These are phyloP conservation scores for Megalurothrips usitatus DNA, from an alignment of 2,888 invertebrate species.

Conservation along the genomic window DNA sequence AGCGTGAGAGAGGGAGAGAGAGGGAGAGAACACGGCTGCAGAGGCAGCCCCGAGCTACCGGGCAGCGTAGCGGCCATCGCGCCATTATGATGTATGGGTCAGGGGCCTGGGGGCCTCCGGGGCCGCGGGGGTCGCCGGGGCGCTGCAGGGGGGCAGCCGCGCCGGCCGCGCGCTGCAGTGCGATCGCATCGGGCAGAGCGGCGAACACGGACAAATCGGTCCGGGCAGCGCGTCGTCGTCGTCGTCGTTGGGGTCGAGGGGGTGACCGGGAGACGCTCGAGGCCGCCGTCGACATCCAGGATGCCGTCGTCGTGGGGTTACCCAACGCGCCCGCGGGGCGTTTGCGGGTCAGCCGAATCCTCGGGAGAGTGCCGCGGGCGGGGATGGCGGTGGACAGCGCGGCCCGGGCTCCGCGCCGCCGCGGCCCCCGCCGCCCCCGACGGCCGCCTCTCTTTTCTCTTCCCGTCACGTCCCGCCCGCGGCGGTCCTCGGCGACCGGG, in stretches of 20 bases:
- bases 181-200: background rate
- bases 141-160: background rate
- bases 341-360: too few relatives aligned
- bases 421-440: background rate
- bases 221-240: background rate
- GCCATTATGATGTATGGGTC: constrained; percentile 3
- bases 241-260: too few relatives aligned
- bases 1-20: background rate
- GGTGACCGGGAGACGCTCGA: too few relatives aligned
- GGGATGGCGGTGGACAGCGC: background rate
- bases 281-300: too few relatives aligned
- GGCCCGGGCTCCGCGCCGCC: background rate
- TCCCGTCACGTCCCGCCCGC: background rate
- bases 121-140: background rate
- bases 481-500: background rate
- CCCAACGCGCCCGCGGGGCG: too few relatives aligned
- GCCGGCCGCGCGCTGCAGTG: background rate
- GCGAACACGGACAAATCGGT: background rate
- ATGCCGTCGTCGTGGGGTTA: too few relatives aligned
- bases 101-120: background rate
- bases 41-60: background rate
- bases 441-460: too few relatives aligned
- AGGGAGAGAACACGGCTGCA: background rate
- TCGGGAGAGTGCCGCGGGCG: too few relatives aligned
- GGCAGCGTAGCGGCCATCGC: background rate